Conservation (phyloP, 1,140 invertebrate species). For the Trichonephila inaurata region DNA sequence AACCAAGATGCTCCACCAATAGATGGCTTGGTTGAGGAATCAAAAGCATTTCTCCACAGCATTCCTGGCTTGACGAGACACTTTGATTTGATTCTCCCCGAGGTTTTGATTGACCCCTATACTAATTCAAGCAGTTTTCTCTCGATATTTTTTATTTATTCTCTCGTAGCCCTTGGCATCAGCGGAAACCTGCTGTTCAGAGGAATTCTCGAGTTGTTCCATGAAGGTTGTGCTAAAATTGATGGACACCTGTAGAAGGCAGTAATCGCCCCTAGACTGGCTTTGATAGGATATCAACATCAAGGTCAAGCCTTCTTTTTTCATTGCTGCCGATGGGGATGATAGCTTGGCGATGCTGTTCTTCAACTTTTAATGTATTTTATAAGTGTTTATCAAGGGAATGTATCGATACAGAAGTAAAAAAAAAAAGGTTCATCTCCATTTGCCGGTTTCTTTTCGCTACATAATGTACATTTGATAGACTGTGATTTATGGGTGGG, state of each 20-base stretch:
- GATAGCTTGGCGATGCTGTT: conserved; percentile 34
- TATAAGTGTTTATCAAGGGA: not conserved
- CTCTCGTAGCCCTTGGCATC: conserved; percentile 16
- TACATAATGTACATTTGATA: conserved; percentile 6
- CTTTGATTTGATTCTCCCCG: conserved; percentile 14
- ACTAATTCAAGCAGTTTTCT: conserved; percentile 28
- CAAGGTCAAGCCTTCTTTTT: conserved; percentile 56
- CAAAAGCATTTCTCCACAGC: conserved; percentile 16
- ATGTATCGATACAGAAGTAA: conserved; percentile 12
- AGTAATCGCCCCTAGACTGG: conserved; percentile 9
- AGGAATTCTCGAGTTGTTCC: conserved; percentile 36
- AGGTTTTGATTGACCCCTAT: conserved; percentile 28
- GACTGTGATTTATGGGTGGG: conserved; percentile 2
- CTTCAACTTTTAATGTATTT: conserved; percentile 18
- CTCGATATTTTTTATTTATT: conserved; percentile 50
- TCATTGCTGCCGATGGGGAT: conserved; percentile 8
- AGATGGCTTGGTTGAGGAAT: not conserved
- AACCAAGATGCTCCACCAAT: not conserved
- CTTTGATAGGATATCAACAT: conserved; percentile 58
- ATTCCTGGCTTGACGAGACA: conserved; percentile 32
- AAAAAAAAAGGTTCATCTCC: not conserved
- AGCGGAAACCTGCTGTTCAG: conserved; percentile 38
- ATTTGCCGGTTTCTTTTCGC: not conserved
- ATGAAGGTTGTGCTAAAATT: conserved; percentile 52
- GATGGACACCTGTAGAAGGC: conserved; percentile 50